Percentiles rank a stretch among this genome's conserved stretches.
Evolutionary conservation across 2,888 invertebrate genomes (phyloP).

Genomic region (Flabesymbios commensalis): DNA sequence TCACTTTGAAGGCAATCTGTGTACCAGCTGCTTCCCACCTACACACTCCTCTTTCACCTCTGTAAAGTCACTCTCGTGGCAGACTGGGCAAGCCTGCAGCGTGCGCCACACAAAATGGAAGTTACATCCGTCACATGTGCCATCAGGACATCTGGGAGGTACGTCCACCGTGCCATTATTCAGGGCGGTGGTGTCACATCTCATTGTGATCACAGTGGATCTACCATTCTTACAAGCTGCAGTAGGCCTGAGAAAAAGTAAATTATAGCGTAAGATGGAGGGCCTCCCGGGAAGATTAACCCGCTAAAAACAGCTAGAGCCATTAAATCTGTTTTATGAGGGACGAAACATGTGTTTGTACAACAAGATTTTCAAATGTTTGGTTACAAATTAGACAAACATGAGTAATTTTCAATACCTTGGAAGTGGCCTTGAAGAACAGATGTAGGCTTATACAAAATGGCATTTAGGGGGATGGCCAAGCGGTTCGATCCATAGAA

Average conservation of each 20-base stretch:
- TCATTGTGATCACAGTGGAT: conserved; percentile 65
- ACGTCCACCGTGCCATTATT: conserved; percentile 49
- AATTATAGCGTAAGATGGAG: too few species aligned
- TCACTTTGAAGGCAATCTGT: conserved; percentile 60
- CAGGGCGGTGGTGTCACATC: conserved; percentile 63
- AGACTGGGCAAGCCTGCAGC: conserved; percentile 66
- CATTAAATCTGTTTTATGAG: too few species aligned
- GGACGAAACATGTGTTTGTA: too few species aligned
- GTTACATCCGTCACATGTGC: conserved; percentile 69
- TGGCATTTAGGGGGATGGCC: too few species aligned
- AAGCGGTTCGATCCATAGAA: too few species aligned
- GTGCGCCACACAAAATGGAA: conserved; percentile 66
- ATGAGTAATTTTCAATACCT: too few species aligned
- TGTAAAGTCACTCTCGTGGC: conserved; percentile 58
- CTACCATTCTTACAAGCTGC: conserved; percentile 65
- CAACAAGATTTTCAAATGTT: too few species aligned
- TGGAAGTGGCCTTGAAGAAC: too few species aligned
- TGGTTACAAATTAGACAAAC: too few species aligned
- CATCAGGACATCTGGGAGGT: conserved; percentile 65
- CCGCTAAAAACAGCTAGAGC: too few species aligned
- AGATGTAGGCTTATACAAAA: too few species aligned
- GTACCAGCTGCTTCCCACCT: conserved; percentile 65
- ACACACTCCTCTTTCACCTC: conserved; percentile 66
- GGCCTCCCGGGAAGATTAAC: too few species aligned
- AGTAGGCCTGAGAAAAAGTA: conserved; percentile 59